Conservation (phyloP, 1,140 invertebrate species). For the Lepidurus apus region DNA sequence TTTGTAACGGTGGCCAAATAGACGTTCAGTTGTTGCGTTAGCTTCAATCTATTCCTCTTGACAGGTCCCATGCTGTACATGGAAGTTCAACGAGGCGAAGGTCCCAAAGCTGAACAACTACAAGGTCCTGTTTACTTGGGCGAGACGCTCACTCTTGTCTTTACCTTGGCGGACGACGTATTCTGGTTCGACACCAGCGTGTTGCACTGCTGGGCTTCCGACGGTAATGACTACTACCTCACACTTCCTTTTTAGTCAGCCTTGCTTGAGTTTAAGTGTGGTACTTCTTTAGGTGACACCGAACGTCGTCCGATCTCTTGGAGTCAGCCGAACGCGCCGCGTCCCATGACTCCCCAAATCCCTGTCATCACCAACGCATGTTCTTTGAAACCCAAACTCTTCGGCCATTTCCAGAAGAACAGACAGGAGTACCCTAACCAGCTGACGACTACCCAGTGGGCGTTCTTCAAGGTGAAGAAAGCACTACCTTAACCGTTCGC, state of each 20-base stretch:
- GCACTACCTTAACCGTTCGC: neutral
- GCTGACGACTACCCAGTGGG: conserved; percentile 37
- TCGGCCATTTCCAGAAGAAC: conserved; percentile 38
- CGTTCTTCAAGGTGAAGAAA: conserved; percentile 37
- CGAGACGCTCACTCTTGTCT: conserved; percentile 38
- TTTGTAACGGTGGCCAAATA: neutral
- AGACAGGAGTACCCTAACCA: conserved; percentile 29
- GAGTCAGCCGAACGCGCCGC: conserved; percentile 25
- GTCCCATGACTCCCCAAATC: conserved; percentile 29
- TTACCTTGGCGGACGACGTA: conserved; percentile 38
- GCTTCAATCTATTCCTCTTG: neutral
- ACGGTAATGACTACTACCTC: conserved; percentile 36
- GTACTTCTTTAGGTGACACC: conserved; percentile 32
- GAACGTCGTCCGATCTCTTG: conserved; percentile 34
- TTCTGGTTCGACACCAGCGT: conserved; percentile 40
- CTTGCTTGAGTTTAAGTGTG: neutral
- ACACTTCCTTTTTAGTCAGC: neutral
- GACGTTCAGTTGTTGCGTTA: neutral
- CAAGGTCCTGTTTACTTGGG: conserved; percentile 38
- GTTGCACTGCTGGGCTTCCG: conserved; percentile 38
- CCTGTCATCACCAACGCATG: conserved; percentile 38
- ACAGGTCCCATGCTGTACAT: conserved; percentile 40
- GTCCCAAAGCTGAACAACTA: conserved; percentile 37
- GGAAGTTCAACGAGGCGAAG: conserved; percentile 40
- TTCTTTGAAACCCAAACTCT: conserved; percentile 39